Evolutionary conservation across 1,140 invertebrate species (phyloP), one percentile per base, ranked within the genome.

Genomic region (Eulimnadia texana): DNA sequence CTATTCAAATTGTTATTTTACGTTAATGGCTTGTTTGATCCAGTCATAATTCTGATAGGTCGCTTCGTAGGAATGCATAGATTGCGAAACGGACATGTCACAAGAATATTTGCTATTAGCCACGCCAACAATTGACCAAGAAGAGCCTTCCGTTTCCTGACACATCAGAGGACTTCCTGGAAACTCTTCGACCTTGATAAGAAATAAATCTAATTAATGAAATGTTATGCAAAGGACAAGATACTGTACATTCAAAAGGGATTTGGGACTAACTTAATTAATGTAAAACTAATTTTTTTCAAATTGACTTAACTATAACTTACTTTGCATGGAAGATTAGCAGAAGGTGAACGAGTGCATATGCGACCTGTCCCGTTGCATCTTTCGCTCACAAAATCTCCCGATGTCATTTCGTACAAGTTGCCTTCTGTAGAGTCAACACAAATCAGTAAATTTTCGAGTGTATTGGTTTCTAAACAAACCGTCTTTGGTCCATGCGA

Each of bases 121-220:
- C 33, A 63, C 28, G 13, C 62, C 62, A 1, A 58, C 62, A 16
- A 63, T 24, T n/a, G 62, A 63, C 62, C 62, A 63, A 28, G 62
- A 42, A 16, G 56, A 47, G 22, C 56, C 55, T 1, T 59, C 50
- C 13, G 20, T 25, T 20, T 62, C 58, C 59, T 63, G 62, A 50
- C 62, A 63, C 13, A 63, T 42, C 16, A 63, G 58, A 3, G 62
- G 62, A 51, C 50, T 58, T 19, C 62, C 62, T 16, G 49, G 29
- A 23, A 59, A 60, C 23, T 47, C 52, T 19, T 63, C 57, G 22
- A 28, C 47, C 62, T 63, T 13, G 19, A 51, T 50, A 11, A 16
- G 9, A n/a, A 16, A 9, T 57, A 49, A 47, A 22, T 19, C 27
- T 20, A n/a, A n/a, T n/a, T n/a, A n/a, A n/a, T n/a, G n/a, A n/a